Percentiles rank a stretch among this genome's conserved stretches.
Evolutionary conservation across 2,113 vertebrate genomes (phyloP).

Genomic region (Crocuta crocuta): DNA sequence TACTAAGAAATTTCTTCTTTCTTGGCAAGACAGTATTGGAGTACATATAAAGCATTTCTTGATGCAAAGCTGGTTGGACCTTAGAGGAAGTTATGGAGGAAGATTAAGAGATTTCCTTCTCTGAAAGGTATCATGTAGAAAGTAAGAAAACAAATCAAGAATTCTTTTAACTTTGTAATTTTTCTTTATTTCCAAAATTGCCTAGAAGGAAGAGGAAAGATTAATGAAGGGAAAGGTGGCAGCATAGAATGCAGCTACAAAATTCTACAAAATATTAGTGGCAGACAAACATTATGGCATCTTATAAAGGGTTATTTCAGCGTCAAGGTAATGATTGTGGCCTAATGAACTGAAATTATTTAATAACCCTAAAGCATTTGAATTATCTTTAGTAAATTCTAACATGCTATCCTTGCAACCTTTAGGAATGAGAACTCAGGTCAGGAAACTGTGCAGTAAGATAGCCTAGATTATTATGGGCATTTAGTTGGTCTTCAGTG

Average conservation of each 20-base stretch:
- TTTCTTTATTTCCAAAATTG: constrained; percentile 43
- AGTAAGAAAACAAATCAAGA: constrained; percentile 1
- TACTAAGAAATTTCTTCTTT: not conserved
- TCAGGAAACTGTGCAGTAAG: not conserved
- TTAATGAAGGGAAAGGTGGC: not conserved
- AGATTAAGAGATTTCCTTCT: constrained; percentile 23
- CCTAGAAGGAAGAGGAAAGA: not conserved
- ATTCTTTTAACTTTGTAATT: constrained; percentile 17
- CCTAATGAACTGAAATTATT: not conserved
- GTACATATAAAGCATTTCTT: constrained; percentile 30
- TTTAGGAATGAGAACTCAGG: not conserved
- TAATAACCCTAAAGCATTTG: not conserved
- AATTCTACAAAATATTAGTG: not conserved
- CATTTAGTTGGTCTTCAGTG: not conserved
- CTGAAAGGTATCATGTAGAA: not conserved
- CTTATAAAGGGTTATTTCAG: not conserved
- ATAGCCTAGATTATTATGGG: not conserved
- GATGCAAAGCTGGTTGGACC: not conserved
- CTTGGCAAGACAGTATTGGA: not conserved
- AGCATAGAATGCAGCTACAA: not conserved
- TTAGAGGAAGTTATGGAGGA: not conserved
- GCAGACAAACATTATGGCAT: not conserved
- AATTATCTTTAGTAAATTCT: constrained; percentile 19
- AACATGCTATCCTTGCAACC: not conserved
- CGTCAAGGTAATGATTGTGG: not conserved